Conservation (phyloP, 2,797 vertebrate species). For the Lagodon rhomboides region DNA sequence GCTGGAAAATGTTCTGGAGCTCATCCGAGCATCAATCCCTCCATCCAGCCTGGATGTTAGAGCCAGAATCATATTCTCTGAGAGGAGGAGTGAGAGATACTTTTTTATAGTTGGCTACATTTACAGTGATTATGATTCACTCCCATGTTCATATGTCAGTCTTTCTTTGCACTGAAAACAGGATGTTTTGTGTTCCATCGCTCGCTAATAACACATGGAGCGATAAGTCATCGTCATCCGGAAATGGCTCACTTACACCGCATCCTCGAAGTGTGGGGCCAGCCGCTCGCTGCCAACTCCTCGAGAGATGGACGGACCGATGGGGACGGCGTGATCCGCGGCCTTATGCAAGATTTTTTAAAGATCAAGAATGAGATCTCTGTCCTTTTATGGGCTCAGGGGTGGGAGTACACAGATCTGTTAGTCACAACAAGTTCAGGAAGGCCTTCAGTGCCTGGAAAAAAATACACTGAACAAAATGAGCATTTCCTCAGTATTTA, state of each 20-base stretch:
- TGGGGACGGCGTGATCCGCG: constrained; percentile 29
- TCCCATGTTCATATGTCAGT: constrained; percentile 62
- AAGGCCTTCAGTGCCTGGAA: constrained; percentile 15
- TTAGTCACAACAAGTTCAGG: constrained; percentile 28
- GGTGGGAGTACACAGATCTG: constrained; percentile 20
- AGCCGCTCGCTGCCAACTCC: constrained; percentile 40
- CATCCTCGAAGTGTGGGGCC: constrained; percentile 27
- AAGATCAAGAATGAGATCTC: constrained; percentile 41
- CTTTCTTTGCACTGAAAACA: constrained; percentile 63
- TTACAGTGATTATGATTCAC: constrained; percentile 68
- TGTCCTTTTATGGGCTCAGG: constrained; percentile 29
- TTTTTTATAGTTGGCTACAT: constrained; percentile 60
- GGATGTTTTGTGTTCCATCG: constrained; percentile 56
- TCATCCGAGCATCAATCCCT: constrained; percentile 30
- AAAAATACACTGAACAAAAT: not conserved
- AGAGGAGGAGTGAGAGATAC: constrained; percentile 52
- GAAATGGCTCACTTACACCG: constrained; percentile 31
- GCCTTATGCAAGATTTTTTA: constrained; percentile 32
- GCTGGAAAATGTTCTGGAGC: constrained; percentile 24
- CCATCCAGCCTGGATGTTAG: constrained; percentile 43
- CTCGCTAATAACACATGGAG: constrained; percentile 53
- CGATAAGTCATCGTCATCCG: constrained; percentile 50
- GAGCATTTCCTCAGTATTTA: not conserved
- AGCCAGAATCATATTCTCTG: constrained; percentile 47
- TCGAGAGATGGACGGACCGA: constrained; percentile 25